Evolutionary conservation across 2,113 vertebrate genomes (phyloP), one percentile per base, ranked within the genome.

Genomic region (Ranitomeya imitator): DNA sequence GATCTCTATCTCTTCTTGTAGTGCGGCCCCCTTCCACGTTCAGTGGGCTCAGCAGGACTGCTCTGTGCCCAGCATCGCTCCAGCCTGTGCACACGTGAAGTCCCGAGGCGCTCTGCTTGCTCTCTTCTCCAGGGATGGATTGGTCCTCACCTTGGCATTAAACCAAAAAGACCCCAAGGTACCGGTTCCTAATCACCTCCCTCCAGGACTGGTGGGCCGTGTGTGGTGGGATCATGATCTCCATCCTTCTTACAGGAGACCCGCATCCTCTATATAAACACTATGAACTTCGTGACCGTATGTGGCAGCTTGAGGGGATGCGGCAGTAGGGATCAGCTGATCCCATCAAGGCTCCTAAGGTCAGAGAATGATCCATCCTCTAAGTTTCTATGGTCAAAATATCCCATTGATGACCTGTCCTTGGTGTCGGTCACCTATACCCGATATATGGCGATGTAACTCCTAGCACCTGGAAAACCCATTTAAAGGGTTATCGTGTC

Each of bases 161-260:
- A 99, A 99, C 92, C 98, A 99, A 91, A 97, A 86, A 84, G 94
- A 97, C 90, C 97, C 97, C 77, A 94, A 95, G 95, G 98, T 99
- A 86, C 45, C 8, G 11, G 37, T 1, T 88, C 54, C 61, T 12
- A 12, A 7, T 60, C 4, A 18, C 6, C 26, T 6, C 11, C 12
- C 21, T 14, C 4, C 31, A 67, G 18, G 16, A 16, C 1, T 71
- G n/a, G 71, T 45, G 15, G 8, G 45, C 80, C 7, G 10, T 55
- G 1, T 59, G 15, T 54, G 10, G 0, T 59, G 21, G 7, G 6
- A 4, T 63, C 3, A 4, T 23, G 12, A 52, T 67, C 26, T 10
- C 74, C 81, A 85, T 89, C 87, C 79, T 14, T 11, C 85, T 86
- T 89, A 19, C 90, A 99, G 98, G 96, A 96, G 85, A 97, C 97